phyloP scores from a whole-genome alignment of 2,888 invertebrate species.

The Elgonia sp. region DNA sequence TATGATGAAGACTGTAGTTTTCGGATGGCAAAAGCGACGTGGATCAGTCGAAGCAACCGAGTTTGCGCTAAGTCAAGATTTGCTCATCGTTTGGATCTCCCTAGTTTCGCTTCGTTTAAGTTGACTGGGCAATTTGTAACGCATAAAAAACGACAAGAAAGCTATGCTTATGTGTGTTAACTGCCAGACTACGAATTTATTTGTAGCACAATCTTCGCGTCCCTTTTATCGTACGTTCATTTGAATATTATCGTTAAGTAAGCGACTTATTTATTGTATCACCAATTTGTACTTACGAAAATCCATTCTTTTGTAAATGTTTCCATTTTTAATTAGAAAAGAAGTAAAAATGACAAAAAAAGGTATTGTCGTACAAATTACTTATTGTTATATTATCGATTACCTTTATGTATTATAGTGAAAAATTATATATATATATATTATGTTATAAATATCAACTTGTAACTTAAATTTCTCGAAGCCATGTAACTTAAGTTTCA shows the following conservation, averaged over 20 bases:
- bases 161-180: constrained; percentile 33
- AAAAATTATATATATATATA: constrained; percentile 57
- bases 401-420: constrained; percentile 65
- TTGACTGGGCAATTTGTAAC: constrained; percentile 38
- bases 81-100: constrained; percentile 74
- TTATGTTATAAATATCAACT: constrained; percentile 46
- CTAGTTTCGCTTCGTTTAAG: constrained; percentile 55
- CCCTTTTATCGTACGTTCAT: constrained; percentile 30
- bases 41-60: constrained; percentile 52
- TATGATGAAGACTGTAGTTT: constrained; percentile 41
- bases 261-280: constrained; percentile 59
- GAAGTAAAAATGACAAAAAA: background rate
- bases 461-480: constrained; percentile 62
- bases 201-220: constrained; percentile 52
- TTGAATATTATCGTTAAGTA: constrained; percentile 37
- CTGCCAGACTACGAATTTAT: constrained; percentile 51
- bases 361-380: background rate
- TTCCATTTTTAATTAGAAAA: constrained; percentile 10
- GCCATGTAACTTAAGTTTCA: constrained; percentile 70
- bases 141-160: constrained; percentile 20
- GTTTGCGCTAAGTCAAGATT: constrained; percentile 73
- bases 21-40: constrained; percentile 15
- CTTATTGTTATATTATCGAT: constrained; percentile 47
- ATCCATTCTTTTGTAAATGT: constrained; percentile 39
- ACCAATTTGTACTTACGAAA: constrained; percentile 50